Evolutionary conservation across 2,888 invertebrate species (phyloP), one percentile per base, ranked within the genome.

Genomic region (Beris chalybata): DNA sequence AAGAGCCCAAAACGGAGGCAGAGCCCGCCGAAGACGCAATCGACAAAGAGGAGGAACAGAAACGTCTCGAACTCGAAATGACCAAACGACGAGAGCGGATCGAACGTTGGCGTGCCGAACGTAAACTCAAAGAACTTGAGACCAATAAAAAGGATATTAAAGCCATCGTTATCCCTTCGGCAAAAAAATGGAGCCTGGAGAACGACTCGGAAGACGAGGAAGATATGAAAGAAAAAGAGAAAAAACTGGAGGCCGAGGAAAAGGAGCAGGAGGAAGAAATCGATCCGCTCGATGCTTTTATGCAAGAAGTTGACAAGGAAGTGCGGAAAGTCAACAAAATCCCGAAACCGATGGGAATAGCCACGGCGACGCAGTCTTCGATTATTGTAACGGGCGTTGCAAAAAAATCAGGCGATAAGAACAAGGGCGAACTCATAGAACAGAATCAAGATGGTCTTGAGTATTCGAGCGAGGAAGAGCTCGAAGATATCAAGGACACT

Each of bases 361-460:
- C 31, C 5, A 13, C 77, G 11, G 88, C 89, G 15, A 7, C 13
- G 5, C 53, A 52, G 9, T 15, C 15, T 9, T 85, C 93, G 1
- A 89, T 93, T 2, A 92, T 94, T 66, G 85, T 94, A 3, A 91
- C 92, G 0, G 93, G 93, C 5, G 89, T 92, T 5, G 92, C 93
- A 0, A 94, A 94, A 78, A 91, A 91, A 74, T 74, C 74, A 12
- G 88, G 88, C 70, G 84, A 86, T 43, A 89, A 89, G 72, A 89
- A 92, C 73, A 97, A 97, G 83, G 99, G 99, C 64, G 98, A 99
- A 81, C 83, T 99, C n/a, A 95, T 99, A 76, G 97, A 99, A 80
- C 97, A 97, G 78, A 97, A 99, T 82, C 95, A 97, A 80, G 98
- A 99, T 78, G 96, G 95, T 0, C 82, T 98, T 69, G 99, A 96